Evolutionary conservation across 2,797 vertebrate genomes (phyloP), one percentile per base, ranked within the genome.

Genomic region (Carcharodon carcharias): DNA sequence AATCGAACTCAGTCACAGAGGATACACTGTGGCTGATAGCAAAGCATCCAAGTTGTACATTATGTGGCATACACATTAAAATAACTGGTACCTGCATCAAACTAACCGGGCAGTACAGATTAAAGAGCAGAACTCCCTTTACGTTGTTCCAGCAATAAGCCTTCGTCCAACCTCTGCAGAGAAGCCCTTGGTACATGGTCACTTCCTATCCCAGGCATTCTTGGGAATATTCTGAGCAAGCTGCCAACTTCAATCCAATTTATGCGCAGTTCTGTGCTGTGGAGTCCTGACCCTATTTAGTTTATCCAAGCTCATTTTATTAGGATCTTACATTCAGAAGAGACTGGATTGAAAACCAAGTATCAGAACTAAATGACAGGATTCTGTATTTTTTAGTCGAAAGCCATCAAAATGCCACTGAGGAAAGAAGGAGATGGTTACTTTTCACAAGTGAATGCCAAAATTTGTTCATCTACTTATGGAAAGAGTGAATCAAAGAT

Each of bases 281-380:
- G 73, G 73, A 77, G 14, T 14, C 73, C 35, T 77, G 73, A n/a
- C 73, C 73, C 35, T 35, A 77, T 77, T n/a, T 77, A n/a, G 31
- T n/a, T 77, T n/a, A 35, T n/a, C 9, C 11, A 77, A 77, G 12
- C 35, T 77, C 73, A 73, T 77, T n/a, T 77, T 4, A n/a, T 3
- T n/a, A n/a, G 73, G 73, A n/a, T n/a, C 35, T n/a, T n/a, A 14
- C 31, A 77, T 77, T 31, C 35, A n/a, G 45, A 85, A 50, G 40
- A 85, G 82, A 85, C 82, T 40, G n/a, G 77, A 40, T 82, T 82
- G n/a, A 82, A 77, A 82, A n/a, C 77, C n/a, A 82, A 82, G 73
- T 80, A 31, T 71, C 28, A 31, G 69, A 71, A 28, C 69, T 77
- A 21, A 85, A 85, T 85, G 40, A 85, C 82, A 26, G 40, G n/a